These are phyloP conservation scores for Dendrocincla fuliginosa DNA, from an alignment of 2,797 vertebrate genomes.

Conservation along the genomic window DNA sequence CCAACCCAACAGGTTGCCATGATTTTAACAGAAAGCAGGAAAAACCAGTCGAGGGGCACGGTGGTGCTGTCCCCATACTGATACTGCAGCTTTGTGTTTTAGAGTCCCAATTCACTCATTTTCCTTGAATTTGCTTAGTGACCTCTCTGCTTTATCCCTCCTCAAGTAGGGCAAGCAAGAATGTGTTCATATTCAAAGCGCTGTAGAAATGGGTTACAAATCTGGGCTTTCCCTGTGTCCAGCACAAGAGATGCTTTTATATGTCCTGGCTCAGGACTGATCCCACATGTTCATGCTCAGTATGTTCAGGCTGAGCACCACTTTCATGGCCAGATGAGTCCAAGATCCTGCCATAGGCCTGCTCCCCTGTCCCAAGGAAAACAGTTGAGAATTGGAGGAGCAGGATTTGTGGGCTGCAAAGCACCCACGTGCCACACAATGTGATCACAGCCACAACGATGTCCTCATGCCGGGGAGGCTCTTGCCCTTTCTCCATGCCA, in stretches of 20 bases:
- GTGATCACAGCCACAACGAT: not conserved
- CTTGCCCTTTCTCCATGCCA: not conserved
- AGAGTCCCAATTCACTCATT: not conserved
- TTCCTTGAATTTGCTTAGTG: not conserved
- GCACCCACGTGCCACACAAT: not conserved
- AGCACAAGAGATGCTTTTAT: not conserved
- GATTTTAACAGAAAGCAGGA: not conserved
- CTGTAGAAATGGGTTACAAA: not conserved
- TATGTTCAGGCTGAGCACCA: not conserved
- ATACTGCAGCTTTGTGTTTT: not conserved
- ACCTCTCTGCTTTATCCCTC: not conserved
- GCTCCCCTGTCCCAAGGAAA: not conserved
- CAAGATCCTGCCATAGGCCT: not conserved
- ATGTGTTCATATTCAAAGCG: rapidly evolving
- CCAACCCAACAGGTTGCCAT: no score
- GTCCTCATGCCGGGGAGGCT: not conserved
- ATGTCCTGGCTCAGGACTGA: not conserved
- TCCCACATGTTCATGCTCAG: not conserved
- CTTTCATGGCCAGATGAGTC: not conserved
- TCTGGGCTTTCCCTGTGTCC: not conserved
- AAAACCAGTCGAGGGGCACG: not conserved
- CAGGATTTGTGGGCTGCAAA: not conserved
- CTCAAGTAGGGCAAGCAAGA: rapidly evolving
- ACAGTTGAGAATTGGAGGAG: rapidly evolving
- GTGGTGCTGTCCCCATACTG: not conserved